Base-by-base conservation (phyloP, 2,888 invertebrate species). In the Orthonychiurus folsomi region DNA sequence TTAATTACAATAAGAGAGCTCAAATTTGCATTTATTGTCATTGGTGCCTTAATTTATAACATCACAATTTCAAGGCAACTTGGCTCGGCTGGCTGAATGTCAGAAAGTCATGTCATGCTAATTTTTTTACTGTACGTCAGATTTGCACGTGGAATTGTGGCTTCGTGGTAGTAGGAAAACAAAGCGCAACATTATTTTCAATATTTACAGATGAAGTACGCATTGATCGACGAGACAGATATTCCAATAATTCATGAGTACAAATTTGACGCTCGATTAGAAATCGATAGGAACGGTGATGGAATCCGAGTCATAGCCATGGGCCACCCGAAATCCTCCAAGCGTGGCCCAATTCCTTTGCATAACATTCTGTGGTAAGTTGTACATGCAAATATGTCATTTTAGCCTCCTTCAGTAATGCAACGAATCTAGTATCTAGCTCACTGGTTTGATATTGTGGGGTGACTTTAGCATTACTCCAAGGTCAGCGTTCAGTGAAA, bases 261-360 rank as follows among this genome's bases (percentile, higher is more conserved):
- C 72, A 78, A 77, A 59, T 79, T 80, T 73, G 80, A 80, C 76
- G 79, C 80, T 20, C 74, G 78, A 60, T 75, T 80, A 27, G 79
- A 80, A 69, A 77, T 80, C 23, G 79, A 80, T 71, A 75, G 76
- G 61, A 78, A 80, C 73, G 80, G 80, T 12, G 77, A 77, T 69
- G 80, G 80, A 25, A 79, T 80, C 50, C 73, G 74, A 63, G 77
- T 80, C 26, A 79, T 76, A 69, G 80, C 80, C 12, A 79, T 80
- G 70, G 70, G 69, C 27, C 70, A 70, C 59, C 70, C 71, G 3
- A 72, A 72, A 57, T 59, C 59, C 59, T 63, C 60, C 24, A 48
- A 52, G 9, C 23, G 60, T 55, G 58, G 57, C 21, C 71, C 69
- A 23, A 62, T 72, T 50, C 71, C 71, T 5, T 75, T 80, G 47